Percentiles rank a stretch among this genome's conserved stretches.
Evolutionary conservation across 2,113 vertebrate species (phyloP).

Genomic region (Panthera leo): DNA sequence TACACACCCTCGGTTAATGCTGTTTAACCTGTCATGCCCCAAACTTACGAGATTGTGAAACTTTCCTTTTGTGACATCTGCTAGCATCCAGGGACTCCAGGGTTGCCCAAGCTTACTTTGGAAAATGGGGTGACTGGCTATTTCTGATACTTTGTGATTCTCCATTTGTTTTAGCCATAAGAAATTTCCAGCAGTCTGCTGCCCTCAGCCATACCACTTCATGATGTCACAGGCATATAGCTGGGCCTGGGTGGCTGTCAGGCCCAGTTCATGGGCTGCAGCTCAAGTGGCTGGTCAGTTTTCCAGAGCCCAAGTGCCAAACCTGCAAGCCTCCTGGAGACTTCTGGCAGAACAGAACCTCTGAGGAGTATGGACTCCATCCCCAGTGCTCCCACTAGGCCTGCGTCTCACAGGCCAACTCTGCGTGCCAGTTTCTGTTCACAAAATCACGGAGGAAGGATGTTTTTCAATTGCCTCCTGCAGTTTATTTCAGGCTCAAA

Average conservation of each 20-base stretch:
- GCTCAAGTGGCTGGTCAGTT: background rate
- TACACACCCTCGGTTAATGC: background rate
- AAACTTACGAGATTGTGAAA: background rate
- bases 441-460: background rate
- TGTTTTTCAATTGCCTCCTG: background rate
- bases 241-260: background rate
- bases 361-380: background rate
- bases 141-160: too few relatives aligned
- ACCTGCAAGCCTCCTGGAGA: background rate
- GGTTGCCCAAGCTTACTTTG: background rate
- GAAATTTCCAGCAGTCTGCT: background rate
- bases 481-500: constrained; percentile 33
- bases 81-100: background rate
- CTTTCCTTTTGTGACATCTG: background rate
- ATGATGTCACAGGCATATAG: fast-evolving
- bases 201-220: background rate
- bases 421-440: background rate
- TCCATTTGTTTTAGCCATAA: background rate
- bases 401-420: background rate
- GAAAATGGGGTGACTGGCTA: background rate
- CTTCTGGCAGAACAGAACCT: background rate
- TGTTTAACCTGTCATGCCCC: background rate
- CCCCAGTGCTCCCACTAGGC: background rate
- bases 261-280: background rate
- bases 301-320: background rate